Conservation (phyloP, 2,113 vertebrate genomes). For the Colius striatus region DNA sequence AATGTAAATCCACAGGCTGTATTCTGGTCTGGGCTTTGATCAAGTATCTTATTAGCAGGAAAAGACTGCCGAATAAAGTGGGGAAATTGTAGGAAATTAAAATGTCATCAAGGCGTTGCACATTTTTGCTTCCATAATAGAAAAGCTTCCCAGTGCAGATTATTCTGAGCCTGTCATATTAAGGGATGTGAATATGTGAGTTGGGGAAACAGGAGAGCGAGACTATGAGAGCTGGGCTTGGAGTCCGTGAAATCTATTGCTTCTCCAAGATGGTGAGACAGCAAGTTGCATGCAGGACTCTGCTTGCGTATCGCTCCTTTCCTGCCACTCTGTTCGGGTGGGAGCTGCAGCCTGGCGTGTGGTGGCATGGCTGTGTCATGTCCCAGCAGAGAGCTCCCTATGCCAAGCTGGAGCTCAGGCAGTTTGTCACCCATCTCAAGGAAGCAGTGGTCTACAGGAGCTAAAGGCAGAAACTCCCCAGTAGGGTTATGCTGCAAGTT, state of each 20-base stretch:
- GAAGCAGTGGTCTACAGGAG: accelerated
- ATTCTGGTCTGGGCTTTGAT: not conserved
- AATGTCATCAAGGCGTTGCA: not conserved
- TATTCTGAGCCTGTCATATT: not conserved
- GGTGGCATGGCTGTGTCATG: accelerated
- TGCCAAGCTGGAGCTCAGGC: not conserved
- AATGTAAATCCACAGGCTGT: not conserved
- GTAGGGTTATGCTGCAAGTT: accelerated
- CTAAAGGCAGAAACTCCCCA: accelerated
- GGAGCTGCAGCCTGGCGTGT: not conserved
- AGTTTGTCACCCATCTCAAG: accelerated
- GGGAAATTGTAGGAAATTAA: not conserved
- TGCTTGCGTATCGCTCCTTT: not conserved
- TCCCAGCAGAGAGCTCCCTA: not conserved
- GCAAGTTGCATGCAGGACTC: accelerated
- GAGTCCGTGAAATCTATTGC: not conserved
- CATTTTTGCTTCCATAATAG: not conserved
- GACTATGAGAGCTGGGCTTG: not conserved
- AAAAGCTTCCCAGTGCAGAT: not conserved
- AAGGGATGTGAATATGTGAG: not conserved
- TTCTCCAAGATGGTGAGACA: not conserved
- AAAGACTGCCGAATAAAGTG: not conserved
- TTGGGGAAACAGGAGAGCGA: not conserved
- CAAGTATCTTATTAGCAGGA: not conserved
- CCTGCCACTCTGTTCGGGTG: accelerated